Evolutionary conservation across 2,797 vertebrate genomes (phyloP).

Genomic region (Erethizon dorsatum): DNA sequence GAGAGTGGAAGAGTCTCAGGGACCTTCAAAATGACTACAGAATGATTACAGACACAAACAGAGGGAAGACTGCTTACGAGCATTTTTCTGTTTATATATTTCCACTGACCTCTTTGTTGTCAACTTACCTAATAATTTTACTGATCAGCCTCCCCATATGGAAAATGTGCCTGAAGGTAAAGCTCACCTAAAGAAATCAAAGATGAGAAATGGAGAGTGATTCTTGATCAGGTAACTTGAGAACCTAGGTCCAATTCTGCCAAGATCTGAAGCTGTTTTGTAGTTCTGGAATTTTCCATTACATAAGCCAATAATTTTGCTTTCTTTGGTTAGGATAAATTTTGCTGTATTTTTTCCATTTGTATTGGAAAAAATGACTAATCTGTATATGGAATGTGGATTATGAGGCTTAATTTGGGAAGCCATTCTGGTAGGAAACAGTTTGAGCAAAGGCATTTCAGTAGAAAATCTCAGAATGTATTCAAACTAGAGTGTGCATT

Average conservation of each 20-base stretch:
- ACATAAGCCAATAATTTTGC: background rate
- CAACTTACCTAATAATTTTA: background rate
- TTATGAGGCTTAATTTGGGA: background rate
- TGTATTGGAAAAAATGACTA: background rate
- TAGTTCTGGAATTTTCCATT: background rate
- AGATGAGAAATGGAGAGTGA: background rate
- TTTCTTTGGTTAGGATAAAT: background rate
- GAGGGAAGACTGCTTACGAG: background rate
- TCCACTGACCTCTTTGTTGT: background rate
- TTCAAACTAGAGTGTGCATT: background rate
- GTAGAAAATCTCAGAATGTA: background rate
- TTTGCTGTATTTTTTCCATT: background rate
- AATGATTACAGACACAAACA: background rate
- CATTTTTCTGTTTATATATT: background rate
- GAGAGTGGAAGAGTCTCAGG: background rate
- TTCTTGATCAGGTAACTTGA: background rate
- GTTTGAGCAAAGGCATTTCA: background rate
- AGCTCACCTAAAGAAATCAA: background rate
- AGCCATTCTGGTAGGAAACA: background rate
- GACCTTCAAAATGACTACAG: background rate
- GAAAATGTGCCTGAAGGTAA: background rate
- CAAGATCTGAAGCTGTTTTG: background rate
- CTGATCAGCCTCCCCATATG: background rate
- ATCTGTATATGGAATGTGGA: background rate
- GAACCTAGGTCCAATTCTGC: background rate